Base-by-base conservation (phyloP, 1,140 invertebrate species). In the Danaus melanippus region DNA sequence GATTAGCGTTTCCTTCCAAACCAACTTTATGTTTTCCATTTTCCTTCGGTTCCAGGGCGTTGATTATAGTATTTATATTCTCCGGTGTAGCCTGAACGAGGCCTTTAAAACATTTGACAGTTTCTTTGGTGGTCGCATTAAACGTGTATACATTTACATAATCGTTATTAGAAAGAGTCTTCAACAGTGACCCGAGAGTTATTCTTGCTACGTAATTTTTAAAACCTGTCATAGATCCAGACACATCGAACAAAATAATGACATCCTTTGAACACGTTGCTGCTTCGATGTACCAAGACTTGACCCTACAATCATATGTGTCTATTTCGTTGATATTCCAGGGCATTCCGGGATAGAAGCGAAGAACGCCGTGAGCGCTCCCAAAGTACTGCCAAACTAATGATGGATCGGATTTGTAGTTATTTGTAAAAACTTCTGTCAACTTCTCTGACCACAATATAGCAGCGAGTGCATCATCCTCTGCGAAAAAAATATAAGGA, bases 161-260 rank as follows among this genome's bases (percentile, higher is more conserved):
- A 84, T 99, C 98, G 82, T 99, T 98, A 73, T 99, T 98, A 9
- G 95, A 98, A 8, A 99, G 90, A 0, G 98, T 99, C 40, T 98
- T 95, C 59, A 99, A 82, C 44, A 99, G 93, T 40, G 93, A 93
- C 10, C 90, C 88, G 50, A 98, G 92, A 0, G 97, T 97, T 56
- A 90, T 87, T 57, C 89, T 84, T 7, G 90, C 90, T 32, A 92
- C 89, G 66, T 91, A 90, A 72, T 90, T 88, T 39, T 90, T 88
- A 71, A 90, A 91, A 1, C 98, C 98, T 12, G 93, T 94, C 98
- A 99, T 99, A 10, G 97, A 99, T n/a, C 98, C 98, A 55, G 96
- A 96, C 42, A 91, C 92, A 78, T 99, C 98, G 43, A 99, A 89
- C 15, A 99, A 86, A 58, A 99, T 98, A 12, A 99, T 91, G 61